Percentiles rank a stretch among this genome's conserved stretches.
Evolutionary conservation across 2,888 invertebrate genomes (phyloP).

Genomic region (Hydriomena furcata): DNA sequence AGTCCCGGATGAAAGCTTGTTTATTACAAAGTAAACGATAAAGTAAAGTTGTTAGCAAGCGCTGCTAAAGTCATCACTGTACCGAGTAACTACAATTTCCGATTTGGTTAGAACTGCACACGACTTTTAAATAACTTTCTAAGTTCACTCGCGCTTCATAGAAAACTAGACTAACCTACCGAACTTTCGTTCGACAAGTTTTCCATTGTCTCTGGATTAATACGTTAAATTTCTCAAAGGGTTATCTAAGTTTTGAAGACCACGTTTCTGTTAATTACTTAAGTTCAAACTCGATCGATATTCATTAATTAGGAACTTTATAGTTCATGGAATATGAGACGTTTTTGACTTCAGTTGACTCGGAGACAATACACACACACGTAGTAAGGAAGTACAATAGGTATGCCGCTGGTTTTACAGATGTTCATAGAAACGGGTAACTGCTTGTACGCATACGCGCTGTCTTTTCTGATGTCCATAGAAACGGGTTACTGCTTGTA

Average conservation of each 20-base stretch:
- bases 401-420: too few relatives aligned
- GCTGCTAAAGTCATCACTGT: not conserved
- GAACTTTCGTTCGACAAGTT: constrained; percentile 58
- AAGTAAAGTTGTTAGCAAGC: too few relatives aligned
- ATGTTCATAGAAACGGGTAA: too few relatives aligned
- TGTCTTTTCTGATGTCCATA: too few relatives aligned
- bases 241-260: constrained; percentile 74
- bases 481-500: too few relatives aligned
- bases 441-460: too few relatives aligned
- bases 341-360: too few relatives aligned
- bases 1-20: too few relatives aligned
- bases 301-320: constrained; percentile 66
- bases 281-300: constrained; percentile 66
- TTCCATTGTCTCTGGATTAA: constrained; percentile 75
- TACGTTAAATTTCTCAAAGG: constrained; percentile 73
- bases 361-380: too few relatives aligned
- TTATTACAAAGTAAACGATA: too few relatives aligned
- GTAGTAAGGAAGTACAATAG: too few relatives aligned
- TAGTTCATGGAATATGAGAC: not conserved
- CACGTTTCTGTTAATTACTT: constrained; percentile 77
- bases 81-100: constrained; percentile 12
- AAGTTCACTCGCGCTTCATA: constrained; percentile 43
- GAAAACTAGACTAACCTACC: constrained; percentile 42
- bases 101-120: constrained; percentile 29
- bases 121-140: constrained; percentile 26